These are phyloP conservation scores for Steatornis caripensis DNA, from an alignment of 2,113 vertebrate species.

Conservation along the genomic window DNA sequence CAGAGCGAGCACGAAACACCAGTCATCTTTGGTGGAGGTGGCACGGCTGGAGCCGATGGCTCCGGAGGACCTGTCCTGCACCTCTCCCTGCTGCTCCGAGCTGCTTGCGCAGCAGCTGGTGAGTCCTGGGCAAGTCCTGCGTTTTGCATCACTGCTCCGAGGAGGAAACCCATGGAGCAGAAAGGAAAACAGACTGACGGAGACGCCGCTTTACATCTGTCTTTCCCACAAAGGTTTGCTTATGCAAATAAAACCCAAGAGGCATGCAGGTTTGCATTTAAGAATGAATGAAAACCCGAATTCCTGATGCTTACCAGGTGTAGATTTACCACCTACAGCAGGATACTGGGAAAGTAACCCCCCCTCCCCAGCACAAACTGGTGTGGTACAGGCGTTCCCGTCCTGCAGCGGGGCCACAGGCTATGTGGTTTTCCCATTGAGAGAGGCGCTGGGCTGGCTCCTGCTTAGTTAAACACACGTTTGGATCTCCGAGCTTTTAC, in stretches of 20 bases:
- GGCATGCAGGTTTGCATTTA: neutral
- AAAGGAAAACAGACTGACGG: neutral
- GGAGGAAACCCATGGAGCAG: neutral
- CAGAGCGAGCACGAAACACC: fast-evolving
- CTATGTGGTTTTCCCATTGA: neutral
- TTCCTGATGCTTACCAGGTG: neutral
- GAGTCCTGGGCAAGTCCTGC: neutral
- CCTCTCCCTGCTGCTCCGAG: neutral
- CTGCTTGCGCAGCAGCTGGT: neutral
- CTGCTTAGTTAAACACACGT: neutral
- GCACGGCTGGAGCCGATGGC: neutral
- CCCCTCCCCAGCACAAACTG: neutral
- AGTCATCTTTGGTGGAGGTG: neutral
- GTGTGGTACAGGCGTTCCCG: neutral
- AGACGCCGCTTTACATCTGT: neutral
- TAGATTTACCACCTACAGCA: fast-evolving
- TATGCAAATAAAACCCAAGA: conserved; percentile 25
- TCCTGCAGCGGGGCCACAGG: neutral
- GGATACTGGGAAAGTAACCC: neutral
- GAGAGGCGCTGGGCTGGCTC: neutral
- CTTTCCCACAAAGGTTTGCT: neutral
- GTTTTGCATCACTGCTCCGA: neutral
- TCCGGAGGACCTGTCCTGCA: neutral
- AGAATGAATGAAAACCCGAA: neutral
- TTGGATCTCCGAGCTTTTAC: neutral